Evolutionary conservation across 2,113 vertebrate genomes (phyloP).

Genomic region (Australoheros scitulus): DNA sequence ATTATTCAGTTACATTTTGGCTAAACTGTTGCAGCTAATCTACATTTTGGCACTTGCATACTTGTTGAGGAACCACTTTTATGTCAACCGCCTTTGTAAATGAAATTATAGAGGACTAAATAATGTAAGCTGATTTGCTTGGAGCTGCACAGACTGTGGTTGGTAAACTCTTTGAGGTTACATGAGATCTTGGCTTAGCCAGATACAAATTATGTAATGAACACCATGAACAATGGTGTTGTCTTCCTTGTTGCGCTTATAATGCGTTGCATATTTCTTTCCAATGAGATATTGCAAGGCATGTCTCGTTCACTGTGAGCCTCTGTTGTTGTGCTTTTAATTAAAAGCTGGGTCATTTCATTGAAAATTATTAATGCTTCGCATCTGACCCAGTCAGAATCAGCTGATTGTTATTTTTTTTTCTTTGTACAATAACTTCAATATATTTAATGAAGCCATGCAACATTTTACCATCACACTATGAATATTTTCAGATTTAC

Average conservation of each 20-base stretch:
- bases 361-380: background rate
- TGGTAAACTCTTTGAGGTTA: constrained; percentile 9
- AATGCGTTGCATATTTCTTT: background rate
- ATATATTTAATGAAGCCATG: background rate
- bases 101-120: background rate
- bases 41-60: background rate
- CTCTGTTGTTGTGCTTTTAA: constrained; percentile 4
- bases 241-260: background rate
- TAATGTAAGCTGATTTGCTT: background rate
- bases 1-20: background rate
- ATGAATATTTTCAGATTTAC: background rate
- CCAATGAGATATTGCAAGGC: background rate
- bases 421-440: background rate
- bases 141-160: background rate
- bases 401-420: background rate
- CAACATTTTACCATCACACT: background rate
- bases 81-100: background rate
- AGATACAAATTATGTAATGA: constrained; percentile 35
- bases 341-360: background rate
- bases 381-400: background rate
- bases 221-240: constrained; percentile 21
- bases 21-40: background rate
- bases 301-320: background rate
- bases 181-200: background rate
- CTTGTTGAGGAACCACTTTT: background rate